Evolutionary conservation across 2,113 vertebrate genomes (phyloP).

Genomic region (Scomber colias): DNA sequence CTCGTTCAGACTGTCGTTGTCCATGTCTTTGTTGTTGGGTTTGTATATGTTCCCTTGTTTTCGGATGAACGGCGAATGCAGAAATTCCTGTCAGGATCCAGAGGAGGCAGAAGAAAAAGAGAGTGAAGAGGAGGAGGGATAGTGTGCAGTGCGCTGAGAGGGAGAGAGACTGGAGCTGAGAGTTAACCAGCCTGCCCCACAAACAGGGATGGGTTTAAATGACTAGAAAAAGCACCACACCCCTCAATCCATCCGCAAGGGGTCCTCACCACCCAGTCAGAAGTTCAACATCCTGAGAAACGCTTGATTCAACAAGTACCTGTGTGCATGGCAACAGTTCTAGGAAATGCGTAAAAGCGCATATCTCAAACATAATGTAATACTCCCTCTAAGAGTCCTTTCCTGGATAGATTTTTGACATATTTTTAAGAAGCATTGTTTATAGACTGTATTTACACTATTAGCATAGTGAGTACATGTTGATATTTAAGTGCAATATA

Average conservation of each 20-base stretch:
- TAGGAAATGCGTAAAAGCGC: slow-evolving; percentile 41
- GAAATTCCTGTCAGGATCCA: slow-evolving; percentile 87
- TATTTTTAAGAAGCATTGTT: fast-evolving
- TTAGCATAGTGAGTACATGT: background rate
- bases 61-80: slow-evolving; percentile 92
- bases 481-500: background rate
- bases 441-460: background rate
- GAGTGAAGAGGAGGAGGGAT: slow-evolving; percentile 56
- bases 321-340: background rate
- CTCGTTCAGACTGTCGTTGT: slow-evolving; percentile 91
- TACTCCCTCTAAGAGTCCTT: too few species aligned
- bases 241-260: slow-evolving; percentile 90
- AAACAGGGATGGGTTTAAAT: slow-evolving; percentile 85
- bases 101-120: slow-evolving; percentile 54
- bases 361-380: background rate
- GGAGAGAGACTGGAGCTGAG: slow-evolving; percentile 64
- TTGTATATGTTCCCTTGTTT: slow-evolving; percentile 99
- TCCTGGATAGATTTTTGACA: background rate
- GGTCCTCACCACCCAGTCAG: slow-evolving; percentile 81
- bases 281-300: background rate
- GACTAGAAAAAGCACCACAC: slow-evolving; percentile 87
- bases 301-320: slow-evolving; percentile 9
- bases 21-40: slow-evolving; percentile 98
- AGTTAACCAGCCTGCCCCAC: slow-evolving; percentile 72
- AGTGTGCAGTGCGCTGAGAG: slow-evolving; percentile 45